phyloP scores from a whole-genome alignment of 2,888 invertebrate species.

The Pristionchus fissidentatus region DNA sequence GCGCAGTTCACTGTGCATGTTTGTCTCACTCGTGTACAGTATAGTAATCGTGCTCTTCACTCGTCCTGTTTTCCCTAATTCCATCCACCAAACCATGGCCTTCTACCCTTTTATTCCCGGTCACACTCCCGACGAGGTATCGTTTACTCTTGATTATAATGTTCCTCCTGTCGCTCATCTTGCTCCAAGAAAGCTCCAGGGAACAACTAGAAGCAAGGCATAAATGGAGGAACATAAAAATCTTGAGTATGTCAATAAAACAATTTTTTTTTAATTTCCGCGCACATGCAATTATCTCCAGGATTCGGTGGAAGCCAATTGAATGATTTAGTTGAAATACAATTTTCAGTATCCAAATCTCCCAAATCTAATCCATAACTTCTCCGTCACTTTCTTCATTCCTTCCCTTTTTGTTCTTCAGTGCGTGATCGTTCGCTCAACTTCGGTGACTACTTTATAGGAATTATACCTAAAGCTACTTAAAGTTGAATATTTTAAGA shows the following conservation, averaged over 20 bases:
- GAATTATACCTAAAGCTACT: not conserved
- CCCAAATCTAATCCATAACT: not conserved
- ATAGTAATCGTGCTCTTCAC: not conserved
- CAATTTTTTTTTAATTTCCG: too few relatives aligned
- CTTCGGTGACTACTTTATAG: not conserved
- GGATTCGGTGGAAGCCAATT: too few relatives aligned
- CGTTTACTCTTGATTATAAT: not conserved
- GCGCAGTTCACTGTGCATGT: not conserved
- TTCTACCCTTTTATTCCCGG: not conserved
- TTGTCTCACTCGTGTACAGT: not conserved
- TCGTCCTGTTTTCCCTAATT: not conserved
- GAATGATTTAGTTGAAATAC: too few relatives aligned
- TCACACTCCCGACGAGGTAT: conserved; percentile 13
- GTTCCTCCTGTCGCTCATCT: too few relatives aligned
- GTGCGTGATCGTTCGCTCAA: not conserved
- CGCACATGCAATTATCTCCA: too few relatives aligned
- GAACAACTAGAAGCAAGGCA: too few relatives aligned
- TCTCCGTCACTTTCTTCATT: conserved; percentile 13
- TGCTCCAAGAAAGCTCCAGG: too few relatives aligned
- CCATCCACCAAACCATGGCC: not conserved
- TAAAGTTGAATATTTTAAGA: not conserved
- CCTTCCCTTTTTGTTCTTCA: not conserved
- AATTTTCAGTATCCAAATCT: not conserved
- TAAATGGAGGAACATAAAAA: too few relatives aligned
- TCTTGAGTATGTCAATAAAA: too few relatives aligned